Percentiles rank a stretch among this genome's conserved stretches.
Evolutionary conservation across 2,113 vertebrate species (phyloP).

Genomic region (Ictalurus furcatus): DNA sequence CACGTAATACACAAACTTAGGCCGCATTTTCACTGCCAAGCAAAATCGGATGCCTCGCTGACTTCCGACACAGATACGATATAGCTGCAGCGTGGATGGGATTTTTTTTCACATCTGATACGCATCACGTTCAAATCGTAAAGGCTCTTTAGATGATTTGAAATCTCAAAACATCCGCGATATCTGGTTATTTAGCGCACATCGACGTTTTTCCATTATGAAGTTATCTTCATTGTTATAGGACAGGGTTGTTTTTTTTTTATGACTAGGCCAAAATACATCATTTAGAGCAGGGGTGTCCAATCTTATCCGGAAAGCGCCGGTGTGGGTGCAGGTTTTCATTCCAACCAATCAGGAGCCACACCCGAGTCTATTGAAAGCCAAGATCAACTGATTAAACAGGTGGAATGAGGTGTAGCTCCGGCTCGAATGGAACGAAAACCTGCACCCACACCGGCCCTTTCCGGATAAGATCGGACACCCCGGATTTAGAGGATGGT

Average conservation of each 20-base stretch:
- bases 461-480: too few relatives aligned
- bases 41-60: neutral
- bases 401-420: too few relatives aligned
- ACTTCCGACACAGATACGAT: neutral
- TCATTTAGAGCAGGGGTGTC: neutral
- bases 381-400: too few relatives aligned
- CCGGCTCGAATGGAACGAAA: too few relatives aligned
- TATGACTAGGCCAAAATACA: neutral
- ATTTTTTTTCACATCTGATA: neutral
- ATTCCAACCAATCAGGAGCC: too few relatives aligned
- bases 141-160: neutral
- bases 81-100: neutral
- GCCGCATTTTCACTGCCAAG: too few relatives aligned
- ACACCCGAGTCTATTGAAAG: too few relatives aligned
- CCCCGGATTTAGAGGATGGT: neutral
- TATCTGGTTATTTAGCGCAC: neutral
- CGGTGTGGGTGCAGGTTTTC: too few relatives aligned
- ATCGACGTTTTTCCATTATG: neutral
- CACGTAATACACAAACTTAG: neutral
- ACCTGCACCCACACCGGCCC: too few relatives aligned
- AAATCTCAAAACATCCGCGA: neutral
- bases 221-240: neutral
- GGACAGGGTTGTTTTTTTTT: too few relatives aligned
- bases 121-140: neutral
- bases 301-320: too few relatives aligned